Evolutionary conservation across 2,888 invertebrate species (phyloP).

Genomic region (Meghimatium bilineatum): DNA sequence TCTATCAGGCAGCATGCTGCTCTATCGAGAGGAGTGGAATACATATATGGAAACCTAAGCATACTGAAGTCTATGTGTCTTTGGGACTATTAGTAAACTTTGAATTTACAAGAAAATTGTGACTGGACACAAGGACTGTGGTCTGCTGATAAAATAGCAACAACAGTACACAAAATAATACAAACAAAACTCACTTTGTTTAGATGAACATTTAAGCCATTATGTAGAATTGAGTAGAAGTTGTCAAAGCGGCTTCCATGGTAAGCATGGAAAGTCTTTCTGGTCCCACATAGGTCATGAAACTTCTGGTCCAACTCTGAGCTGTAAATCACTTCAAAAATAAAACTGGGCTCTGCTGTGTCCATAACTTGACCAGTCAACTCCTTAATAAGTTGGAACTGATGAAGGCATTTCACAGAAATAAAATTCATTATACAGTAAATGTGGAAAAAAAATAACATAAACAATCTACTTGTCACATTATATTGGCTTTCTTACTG

Average conservation of each 20-base stretch:
- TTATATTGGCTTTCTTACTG: no score
- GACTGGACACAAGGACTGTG: no score
- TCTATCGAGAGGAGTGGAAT: no score
- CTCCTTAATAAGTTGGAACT: constrained; percentile 66
- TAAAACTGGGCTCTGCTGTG: constrained; percentile 65
- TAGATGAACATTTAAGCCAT: constrained; percentile 86
- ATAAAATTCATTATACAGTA: neutral
- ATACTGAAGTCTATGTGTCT: no score
- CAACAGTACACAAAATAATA: no score
- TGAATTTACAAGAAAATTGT: no score
- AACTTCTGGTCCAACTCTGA: constrained; percentile 62
- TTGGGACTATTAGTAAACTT: no score
- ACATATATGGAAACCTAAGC: no score
- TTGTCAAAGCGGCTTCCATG: constrained; percentile 89
- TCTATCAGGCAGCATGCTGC: no score
- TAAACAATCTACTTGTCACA: neutral
- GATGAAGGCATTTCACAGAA: constrained; percentile 17
- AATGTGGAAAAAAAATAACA: neutral
- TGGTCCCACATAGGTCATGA: constrained; percentile 57
- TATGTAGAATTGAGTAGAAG: constrained; percentile 87
- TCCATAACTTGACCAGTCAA: constrained; percentile 68
- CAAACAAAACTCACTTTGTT: constrained; percentile 80
- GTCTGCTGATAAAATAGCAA: no score
- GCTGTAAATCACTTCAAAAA: constrained; percentile 69
- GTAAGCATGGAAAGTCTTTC: constrained; percentile 84